Conservation (phyloP, 1,140 invertebrate genomes). For the Leguminivora glycinivorella region DNA sequence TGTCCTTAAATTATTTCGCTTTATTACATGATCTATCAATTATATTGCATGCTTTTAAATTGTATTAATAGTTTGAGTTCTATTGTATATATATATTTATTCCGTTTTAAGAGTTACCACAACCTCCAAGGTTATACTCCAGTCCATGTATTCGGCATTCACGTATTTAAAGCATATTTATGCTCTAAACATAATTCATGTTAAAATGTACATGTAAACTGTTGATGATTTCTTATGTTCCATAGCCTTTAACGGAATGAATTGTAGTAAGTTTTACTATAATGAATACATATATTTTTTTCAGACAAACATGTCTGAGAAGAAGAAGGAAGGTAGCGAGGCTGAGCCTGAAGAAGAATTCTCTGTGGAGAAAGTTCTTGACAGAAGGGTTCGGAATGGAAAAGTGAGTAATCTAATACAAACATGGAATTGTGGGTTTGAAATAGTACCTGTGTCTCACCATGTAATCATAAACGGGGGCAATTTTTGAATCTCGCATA, state of each 20-base stretch:
- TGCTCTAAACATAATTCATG: no score
- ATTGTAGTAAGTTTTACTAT: neutral
- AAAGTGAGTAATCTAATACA: slow-evolving; percentile 71
- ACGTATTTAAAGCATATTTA: neutral
- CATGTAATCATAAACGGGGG: no score
- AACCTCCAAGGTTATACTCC: neutral
- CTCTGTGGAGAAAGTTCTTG: slow-evolving; percentile 94
- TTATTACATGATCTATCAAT: neutral
- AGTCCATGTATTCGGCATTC: neutral
- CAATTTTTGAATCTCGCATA: no score
- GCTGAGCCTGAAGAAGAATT: slow-evolving; percentile 89
- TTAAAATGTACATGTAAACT: no score
- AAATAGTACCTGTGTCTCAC: neutral
- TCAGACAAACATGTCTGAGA: slow-evolving; percentile 61
- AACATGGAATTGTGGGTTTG: neutral
- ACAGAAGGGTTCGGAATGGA: slow-evolving; percentile 88
- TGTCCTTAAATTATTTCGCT: neutral
- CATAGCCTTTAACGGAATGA: neutral
- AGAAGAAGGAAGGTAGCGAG: slow-evolving; percentile 65
- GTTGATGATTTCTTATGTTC: neutral
- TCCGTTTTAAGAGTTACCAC: neutral
- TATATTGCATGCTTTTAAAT: neutral
- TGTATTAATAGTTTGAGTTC: neutral
- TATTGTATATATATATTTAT: neutral
- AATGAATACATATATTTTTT: slow-evolving; percentile 23